These are phyloP conservation scores for Thaumetopoea pityocampa DNA, from an alignment of 1,140 invertebrate genomes.

Conservation along the genomic window DNA sequence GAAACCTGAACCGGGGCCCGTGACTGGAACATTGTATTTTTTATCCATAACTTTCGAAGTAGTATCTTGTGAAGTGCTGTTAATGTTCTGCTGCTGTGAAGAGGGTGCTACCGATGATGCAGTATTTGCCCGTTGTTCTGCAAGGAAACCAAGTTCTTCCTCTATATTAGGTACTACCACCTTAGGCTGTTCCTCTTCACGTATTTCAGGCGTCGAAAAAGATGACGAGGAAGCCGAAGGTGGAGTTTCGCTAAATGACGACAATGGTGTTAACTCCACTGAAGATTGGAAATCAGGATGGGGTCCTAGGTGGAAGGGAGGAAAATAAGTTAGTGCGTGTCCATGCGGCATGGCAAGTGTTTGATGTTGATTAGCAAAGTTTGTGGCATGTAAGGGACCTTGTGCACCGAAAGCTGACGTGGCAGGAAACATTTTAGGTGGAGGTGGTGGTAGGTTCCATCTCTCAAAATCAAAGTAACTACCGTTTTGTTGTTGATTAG, in stretches of 20 bases:
- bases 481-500: conserved; percentile 81
- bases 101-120: conserved; percentile 73
- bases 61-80: conserved; percentile 67
- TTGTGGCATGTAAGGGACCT: conserved; percentile 75
- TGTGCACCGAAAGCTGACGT: conserved; percentile 76
- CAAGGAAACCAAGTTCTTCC: conserved; percentile 87
- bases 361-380: conserved; percentile 80
- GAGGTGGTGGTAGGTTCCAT: conserved; percentile 82
- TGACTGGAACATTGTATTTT: conserved; percentile 76
- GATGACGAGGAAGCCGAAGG: conserved; percentile 74
- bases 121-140: conserved; percentile 77
- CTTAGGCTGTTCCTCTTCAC: conserved; percentile 83
- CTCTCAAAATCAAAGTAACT: conserved; percentile 84
- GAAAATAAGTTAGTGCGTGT: conserved; percentile 82
- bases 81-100: conserved; percentile 72
- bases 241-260: conserved; percentile 77
- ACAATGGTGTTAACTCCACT: conserved; percentile 80
- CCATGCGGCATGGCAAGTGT: conserved; percentile 79
- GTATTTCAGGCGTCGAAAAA: conserved; percentile 74
- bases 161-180: conserved; percentile 91
- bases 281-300: conserved; percentile 81
- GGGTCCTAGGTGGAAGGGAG: conserved; percentile 80
- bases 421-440: conserved; percentile 80
- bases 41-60: conserved; percentile 73
- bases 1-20: conserved; percentile 83